Percentiles rank a stretch among this genome's conserved stretches.
Evolutionary conservation across 2,797 vertebrate genomes (phyloP).

Genomic region (Cebuella pygmaea): DNA sequence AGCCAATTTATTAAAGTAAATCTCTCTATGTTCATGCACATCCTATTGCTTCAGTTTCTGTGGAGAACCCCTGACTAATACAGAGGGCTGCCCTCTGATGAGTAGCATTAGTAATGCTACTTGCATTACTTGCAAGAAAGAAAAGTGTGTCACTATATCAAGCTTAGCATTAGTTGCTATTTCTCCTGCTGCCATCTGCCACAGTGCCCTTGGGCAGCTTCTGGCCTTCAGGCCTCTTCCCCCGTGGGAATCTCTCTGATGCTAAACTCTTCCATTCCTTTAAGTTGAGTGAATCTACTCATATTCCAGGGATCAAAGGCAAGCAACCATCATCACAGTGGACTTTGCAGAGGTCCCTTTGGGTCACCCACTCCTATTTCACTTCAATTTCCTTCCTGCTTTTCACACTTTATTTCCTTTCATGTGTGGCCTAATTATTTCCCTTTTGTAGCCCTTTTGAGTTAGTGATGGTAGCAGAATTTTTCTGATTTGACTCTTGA

Average conservation of each 20-base stretch:
- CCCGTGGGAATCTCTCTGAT: not conserved
- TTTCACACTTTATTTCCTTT: not conserved
- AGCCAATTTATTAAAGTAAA: not conserved
- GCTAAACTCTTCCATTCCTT: not conserved
- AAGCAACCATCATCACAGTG: not conserved
- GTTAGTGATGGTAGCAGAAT: not conserved
- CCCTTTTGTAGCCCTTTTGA: not conserved
- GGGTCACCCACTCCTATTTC: not conserved
- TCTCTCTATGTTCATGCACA: rapidly evolving
- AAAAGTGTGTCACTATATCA: not conserved
- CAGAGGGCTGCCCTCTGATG: not conserved
- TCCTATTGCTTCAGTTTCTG: not conserved
- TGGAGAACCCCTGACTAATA: not conserved
- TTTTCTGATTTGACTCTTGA: not conserved
- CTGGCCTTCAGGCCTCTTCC: not conserved
- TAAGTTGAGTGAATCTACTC: not conserved
- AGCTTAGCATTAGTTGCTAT: not conserved
- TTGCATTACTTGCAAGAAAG: not conserved
- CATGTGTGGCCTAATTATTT: not conserved
- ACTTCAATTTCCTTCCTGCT: not conserved
- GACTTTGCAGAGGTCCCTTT: not conserved
- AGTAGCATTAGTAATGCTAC: not conserved
- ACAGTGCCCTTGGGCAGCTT: not conserved
- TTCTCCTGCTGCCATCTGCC: not conserved
- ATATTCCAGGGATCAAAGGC: not conserved